Percentiles rank a stretch among this genome's conserved stretches.
phyloP scores from a whole-genome alignment of 2,888 invertebrate genomes.

The Scrobipalpa atriplicella region DNA sequence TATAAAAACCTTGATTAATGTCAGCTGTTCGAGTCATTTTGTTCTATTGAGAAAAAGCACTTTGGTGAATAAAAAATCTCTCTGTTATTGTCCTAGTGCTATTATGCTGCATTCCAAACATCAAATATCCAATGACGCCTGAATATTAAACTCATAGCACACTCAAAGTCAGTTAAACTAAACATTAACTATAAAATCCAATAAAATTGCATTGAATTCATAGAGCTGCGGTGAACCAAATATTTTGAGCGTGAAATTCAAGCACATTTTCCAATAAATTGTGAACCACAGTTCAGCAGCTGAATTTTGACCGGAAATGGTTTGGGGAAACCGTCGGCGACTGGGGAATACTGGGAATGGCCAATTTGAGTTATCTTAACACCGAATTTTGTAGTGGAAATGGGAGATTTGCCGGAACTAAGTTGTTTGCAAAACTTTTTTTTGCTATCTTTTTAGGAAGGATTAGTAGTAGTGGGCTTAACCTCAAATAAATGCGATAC shows the following conservation, averaged over 20 bases:
- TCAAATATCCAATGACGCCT: too few relatives aligned
- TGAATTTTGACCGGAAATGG: slow-evolving; percentile 4
- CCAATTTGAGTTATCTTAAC: neutral
- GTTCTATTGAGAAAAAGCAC: too few relatives aligned
- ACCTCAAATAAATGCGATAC: too few relatives aligned
- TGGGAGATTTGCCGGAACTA: neutral
- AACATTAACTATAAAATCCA: neutral
- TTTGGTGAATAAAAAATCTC: too few relatives aligned
- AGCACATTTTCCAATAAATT: slow-evolving; percentile 5
- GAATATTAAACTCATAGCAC: too few relatives aligned
- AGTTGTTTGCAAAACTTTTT: neutral
- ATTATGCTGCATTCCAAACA: too few relatives aligned
- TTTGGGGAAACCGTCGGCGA: neutral
- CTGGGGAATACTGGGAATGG: neutral
- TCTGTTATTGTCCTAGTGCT: too few relatives aligned
- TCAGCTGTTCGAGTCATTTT: too few relatives aligned
- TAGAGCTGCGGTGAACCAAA: neutral
- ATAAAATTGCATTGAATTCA: slow-evolving; percentile 6
- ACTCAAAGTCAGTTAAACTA: too few relatives aligned
- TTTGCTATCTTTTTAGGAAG: too few relatives aligned
- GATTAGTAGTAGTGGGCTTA: too few relatives aligned
- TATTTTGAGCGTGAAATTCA: neutral
- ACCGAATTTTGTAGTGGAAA: neutral
- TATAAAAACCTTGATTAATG: too few relatives aligned
- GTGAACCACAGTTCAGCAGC: neutral